phyloP scores from a whole-genome alignment of 2,888 invertebrate genomes.

The Amphiduros pacificus region DNA sequence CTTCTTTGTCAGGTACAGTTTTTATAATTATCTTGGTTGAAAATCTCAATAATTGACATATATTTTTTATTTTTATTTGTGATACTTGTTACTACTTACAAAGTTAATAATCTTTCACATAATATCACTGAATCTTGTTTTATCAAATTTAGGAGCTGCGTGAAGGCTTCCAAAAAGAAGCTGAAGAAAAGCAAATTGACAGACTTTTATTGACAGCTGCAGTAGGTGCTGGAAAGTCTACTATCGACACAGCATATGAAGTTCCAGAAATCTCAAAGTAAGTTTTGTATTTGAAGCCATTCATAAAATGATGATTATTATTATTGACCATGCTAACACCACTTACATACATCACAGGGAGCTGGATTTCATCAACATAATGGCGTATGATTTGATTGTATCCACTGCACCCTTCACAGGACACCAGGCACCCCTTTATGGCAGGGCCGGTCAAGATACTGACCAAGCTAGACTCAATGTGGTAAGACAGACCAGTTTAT shows the following conservation, averaged over 20 bases:
- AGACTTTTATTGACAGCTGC: slow-evolving; percentile 47
- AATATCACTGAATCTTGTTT: too few species aligned
- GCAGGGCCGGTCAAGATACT: too few species aligned
- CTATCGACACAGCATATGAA: slow-evolving; percentile 18
- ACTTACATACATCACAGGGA: too few species aligned
- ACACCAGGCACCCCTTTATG: slow-evolving; percentile 11
- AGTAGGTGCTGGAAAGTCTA: slow-evolving; percentile 41
- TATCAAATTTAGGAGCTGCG: slow-evolving; percentile 9
- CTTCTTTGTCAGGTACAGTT: slow-evolving; percentile 13
- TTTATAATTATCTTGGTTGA: background rate
- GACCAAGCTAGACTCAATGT: too few species aligned
- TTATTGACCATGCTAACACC: too few species aligned
- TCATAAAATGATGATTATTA: background rate
- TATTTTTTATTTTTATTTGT: background rate
- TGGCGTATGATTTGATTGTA: slow-evolving; percentile 16
- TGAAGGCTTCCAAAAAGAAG: slow-evolving; percentile 40
- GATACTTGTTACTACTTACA: too few species aligned
- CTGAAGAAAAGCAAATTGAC: slow-evolving; percentile 29
- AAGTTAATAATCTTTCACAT: too few species aligned
- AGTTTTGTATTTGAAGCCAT: background rate
- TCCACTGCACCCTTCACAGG: slow-evolving; percentile 11
- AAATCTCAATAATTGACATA: background rate
- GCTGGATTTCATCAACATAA: slow-evolving; percentile 16
- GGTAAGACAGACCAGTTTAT: too few species aligned
- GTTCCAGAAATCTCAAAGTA: slow-evolving; percentile 10